These are phyloP conservation scores for Agonopterix heracliana DNA, from an alignment of 2,888 invertebrate species.

Conservation along the genomic window DNA sequence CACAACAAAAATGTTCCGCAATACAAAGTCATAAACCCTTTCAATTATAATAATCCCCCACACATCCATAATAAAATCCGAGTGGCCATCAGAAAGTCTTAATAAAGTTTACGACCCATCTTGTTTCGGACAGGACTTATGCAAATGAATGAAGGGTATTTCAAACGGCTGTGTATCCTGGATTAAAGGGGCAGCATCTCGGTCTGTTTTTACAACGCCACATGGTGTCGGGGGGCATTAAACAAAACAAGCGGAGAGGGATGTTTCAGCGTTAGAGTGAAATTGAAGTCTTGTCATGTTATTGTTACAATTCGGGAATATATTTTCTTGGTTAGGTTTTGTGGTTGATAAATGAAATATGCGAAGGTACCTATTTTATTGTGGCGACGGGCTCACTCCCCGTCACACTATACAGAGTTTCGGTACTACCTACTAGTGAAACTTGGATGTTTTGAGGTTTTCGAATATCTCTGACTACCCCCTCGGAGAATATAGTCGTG, in stretches of 20 bases:
- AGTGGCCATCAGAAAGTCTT: conserved; percentile 51
- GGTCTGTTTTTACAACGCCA: conserved; percentile 63
- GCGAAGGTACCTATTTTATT: too few relatives aligned
- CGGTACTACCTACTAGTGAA: too few relatives aligned
- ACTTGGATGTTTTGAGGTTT: too few relatives aligned
- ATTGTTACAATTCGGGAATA: too few relatives aligned
- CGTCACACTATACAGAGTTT: too few relatives aligned
- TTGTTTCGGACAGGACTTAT: conserved; percentile 64
- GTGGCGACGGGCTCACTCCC: too few relatives aligned
- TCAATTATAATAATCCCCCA: conserved; percentile 39
- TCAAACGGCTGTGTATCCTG: conserved; percentile 41
- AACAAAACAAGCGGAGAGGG: conserved; percentile 30
- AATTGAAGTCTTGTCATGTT: too few relatives aligned
- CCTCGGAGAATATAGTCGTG: too few relatives aligned
- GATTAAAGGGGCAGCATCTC: conserved; percentile 54
- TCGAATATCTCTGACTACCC: too few relatives aligned
- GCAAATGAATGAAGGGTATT: conserved; percentile 66
- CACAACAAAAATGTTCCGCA: too few relatives aligned
- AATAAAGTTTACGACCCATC: conserved; percentile 61
- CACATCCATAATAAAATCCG: conserved; percentile 44
- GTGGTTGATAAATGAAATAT: too few relatives aligned
- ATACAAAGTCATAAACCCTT: conserved; percentile 5
- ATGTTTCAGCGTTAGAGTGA: not conserved
- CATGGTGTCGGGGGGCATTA: conserved; percentile 51
- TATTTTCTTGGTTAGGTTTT: too few relatives aligned